phyloP scores from a whole-genome alignment of 1,140 invertebrate species.

The Nebria ingens region DNA sequence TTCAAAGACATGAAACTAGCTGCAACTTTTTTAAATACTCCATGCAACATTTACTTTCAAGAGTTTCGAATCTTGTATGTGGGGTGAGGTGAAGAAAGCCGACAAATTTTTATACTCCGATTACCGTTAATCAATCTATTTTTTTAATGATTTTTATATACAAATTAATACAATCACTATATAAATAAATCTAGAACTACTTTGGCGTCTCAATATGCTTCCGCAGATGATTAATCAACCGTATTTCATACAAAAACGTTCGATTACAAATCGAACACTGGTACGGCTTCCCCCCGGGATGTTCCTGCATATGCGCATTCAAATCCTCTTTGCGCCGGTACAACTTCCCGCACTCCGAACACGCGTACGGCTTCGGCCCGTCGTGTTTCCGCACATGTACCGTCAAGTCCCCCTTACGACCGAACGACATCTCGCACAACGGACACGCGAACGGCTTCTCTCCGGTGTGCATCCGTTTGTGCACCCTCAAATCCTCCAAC shows the following conservation, averaged over 20 bases:
- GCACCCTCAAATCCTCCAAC: slow-evolving; percentile 62
- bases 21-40: no score
- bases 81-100: no score
- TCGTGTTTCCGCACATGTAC: slow-evolving; percentile 94
- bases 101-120: no score
- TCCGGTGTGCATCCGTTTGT: slow-evolving; percentile 79
- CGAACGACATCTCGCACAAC: slow-evolving; percentile 78
- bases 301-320: slow-evolving; percentile 77
- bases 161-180: no score
- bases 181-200: no score
- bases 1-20: no score
- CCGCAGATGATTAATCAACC: slow-evolving; percentile 51
- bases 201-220: no score
- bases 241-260: slow-evolving; percentile 67
- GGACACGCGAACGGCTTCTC: slow-evolving; percentile 71
- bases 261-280: slow-evolving; percentile 64
- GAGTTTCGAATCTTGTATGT: no score
- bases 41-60: no score
- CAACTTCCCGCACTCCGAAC: slow-evolving; percentile 86
- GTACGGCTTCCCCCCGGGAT: slow-evolving; percentile 76
- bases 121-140: no score
- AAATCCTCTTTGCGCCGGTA: slow-evolving; percentile 95
- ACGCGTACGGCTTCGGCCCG: slow-evolving; percentile 77
- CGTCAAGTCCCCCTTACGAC: slow-evolving; percentile 77
- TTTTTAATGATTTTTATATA: no score